These are phyloP conservation scores for Anoplophora glabripennis DNA, from an alignment of 1,140 invertebrate species.

Conservation along the genomic window DNA sequence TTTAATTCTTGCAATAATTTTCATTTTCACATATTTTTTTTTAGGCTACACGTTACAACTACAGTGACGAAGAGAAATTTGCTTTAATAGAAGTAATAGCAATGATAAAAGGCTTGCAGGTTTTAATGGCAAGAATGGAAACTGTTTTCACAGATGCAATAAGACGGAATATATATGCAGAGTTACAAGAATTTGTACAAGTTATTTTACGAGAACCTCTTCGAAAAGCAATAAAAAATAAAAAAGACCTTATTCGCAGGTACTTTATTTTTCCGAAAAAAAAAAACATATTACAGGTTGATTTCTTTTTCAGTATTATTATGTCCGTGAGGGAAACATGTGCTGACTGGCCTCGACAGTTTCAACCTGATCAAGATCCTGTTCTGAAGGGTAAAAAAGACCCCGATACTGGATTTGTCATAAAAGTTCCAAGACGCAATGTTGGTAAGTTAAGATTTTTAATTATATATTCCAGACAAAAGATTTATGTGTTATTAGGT, in stretches of 20 bases:
- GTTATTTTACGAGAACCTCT: conserved; percentile 85
- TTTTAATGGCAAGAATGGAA: conserved; percentile 96
- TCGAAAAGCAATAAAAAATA: conserved; percentile 96
- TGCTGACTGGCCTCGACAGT: conserved; percentile 92
- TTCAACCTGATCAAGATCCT: conserved; percentile 90
- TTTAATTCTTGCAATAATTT: background rate
- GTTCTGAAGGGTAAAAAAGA: conserved; percentile 95
- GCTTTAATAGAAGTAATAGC: conserved; percentile 98
- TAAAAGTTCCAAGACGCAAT: conserved; percentile 89
- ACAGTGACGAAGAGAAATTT: conserved; percentile 96
- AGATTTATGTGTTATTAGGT: background rate
- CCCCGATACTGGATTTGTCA: conserved; percentile 84
- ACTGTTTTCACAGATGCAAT: conserved; percentile 97
- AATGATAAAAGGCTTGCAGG: conserved; percentile 99
- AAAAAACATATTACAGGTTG: background rate
- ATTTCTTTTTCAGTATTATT: conserved; percentile 68
- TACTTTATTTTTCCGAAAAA: conserved; percentile 42
- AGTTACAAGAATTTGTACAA: conserved; percentile 98
- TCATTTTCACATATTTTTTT: conserved; percentile 3
- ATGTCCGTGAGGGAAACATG: conserved; percentile 94
- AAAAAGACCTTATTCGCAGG: conserved; percentile 94
- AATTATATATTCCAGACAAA: background rate
- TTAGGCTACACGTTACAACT: conserved; percentile 95
- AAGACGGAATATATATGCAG: conserved; percentile 90
- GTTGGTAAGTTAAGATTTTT: conserved; percentile 69